A percentile compares a stretch with the other conserved stretches of the same genome.
phyloP scores from a whole-genome alignment of 2,113 vertebrate species.

The Pituophis catenifer region DNA sequence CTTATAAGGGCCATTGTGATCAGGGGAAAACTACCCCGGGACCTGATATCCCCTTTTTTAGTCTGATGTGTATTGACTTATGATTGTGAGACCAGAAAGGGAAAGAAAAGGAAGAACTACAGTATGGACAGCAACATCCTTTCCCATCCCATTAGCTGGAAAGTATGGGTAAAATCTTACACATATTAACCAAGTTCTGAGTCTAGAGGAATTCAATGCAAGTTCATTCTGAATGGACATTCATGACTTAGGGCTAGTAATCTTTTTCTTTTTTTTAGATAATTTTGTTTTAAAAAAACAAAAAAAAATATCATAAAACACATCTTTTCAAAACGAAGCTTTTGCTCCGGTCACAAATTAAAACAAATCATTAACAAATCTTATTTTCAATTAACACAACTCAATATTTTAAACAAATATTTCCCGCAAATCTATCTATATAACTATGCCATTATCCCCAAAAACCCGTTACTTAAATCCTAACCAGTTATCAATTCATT shows the following conservation, averaged over 20 bases:
- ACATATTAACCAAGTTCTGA: not conserved
- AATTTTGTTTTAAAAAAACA: no score
- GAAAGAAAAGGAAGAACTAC: not conserved
- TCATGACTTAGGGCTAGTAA: not conserved
- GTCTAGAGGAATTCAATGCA: not conserved
- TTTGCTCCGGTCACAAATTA: no score
- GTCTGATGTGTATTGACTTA: not conserved
- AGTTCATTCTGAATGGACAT: not conserved
- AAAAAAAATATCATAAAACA: no score
- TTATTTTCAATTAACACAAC: no score
- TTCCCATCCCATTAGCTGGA: not conserved
- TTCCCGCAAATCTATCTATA: no score
- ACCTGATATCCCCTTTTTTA: not conserved
- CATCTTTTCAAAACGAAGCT: no score
- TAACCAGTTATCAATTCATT: no score
- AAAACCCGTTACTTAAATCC: no score
- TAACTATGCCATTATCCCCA: no score
- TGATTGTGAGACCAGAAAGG: not conserved
- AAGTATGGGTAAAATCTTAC: not conserved
- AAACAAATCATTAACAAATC: no score
- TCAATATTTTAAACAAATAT: no score
- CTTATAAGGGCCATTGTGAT: not conserved
- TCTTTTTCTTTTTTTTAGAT: no score
- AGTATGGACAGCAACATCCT: not conserved
- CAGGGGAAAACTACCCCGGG: not conserved